phyloP scores from a whole-genome alignment of 2,888 invertebrate genomes.

The Galerucella pusilla region DNA sequence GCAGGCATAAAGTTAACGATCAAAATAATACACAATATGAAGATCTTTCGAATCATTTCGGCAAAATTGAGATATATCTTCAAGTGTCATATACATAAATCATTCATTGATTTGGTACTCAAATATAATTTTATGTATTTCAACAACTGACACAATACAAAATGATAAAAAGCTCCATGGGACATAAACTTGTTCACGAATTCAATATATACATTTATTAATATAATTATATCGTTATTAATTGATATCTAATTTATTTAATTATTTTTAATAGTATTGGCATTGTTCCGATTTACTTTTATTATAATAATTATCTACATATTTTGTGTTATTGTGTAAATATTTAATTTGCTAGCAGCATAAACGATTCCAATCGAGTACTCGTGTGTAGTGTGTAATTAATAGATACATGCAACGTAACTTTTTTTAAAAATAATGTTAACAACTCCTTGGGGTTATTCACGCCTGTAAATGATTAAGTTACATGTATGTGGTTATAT shows the following conservation, averaged over 20 bases:
- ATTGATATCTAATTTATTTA: conserved; percentile 14
- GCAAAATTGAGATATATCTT: no score
- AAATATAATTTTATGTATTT: no score
- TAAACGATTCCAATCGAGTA: neutral
- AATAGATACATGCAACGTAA: neutral
- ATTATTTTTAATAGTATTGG: conserved; percentile 23
- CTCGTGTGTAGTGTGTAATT: neutral
- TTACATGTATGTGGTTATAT: neutral
- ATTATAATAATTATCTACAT: conserved; percentile 12
- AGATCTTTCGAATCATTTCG: no score
- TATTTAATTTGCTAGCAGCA: conserved; percentile 1
- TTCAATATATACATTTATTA: neutral
- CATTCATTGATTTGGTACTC: no score
- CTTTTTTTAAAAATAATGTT: neutral
- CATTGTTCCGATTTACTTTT: conserved; percentile 24
- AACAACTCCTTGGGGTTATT: neutral
- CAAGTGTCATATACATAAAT: no score
- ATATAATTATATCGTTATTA: neutral
- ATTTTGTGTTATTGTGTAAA: neutral
- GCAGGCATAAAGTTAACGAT: no score
- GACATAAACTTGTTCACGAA: no score
- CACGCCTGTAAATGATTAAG: neutral
- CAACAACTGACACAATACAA: no score
- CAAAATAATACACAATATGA: no score
- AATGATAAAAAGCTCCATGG: no score